Percentiles rank a stretch among this genome's conserved stretches.
Conservation (phyloP, 2,888 invertebrate genomes). For the Mesoligia furuncula region DNA sequence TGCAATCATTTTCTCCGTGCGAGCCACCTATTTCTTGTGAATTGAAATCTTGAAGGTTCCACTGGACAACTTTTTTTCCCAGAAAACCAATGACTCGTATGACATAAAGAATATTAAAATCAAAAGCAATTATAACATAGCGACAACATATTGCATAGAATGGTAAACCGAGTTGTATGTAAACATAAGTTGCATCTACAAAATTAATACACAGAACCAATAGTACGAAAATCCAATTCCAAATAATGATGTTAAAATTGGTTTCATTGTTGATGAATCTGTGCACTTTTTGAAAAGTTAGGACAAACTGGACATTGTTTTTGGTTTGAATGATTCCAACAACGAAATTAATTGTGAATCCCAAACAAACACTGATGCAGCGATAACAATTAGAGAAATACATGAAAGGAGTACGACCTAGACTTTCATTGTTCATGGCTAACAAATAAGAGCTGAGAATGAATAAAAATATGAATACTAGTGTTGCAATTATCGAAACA, state of each 20-base stretch:
- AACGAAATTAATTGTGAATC: conserved; percentile 26
- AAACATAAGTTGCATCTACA: not conserved
- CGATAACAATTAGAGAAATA: not conserved
- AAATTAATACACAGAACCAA: not conserved
- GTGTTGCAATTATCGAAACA: not conserved
- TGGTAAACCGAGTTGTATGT: not conserved
- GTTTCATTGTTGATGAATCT: conserved; percentile 16
- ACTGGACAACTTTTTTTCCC: conserved; percentile 17
- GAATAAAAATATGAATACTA: not conserved
- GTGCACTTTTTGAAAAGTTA: conserved; percentile 43
- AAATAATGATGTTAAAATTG: not conserved
- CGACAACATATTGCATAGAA: not conserved
- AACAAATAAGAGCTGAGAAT: not conserved
- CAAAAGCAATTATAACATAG: not conserved
- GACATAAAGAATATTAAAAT: conserved; percentile 7
- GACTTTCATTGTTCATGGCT: not conserved
- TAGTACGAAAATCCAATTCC: conserved; percentile 30
- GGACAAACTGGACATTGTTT: conserved; percentile 13
- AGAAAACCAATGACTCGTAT: conserved; percentile 5
- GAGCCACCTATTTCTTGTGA: not conserved
- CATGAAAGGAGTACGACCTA: not conserved
- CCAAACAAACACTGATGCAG: not conserved
- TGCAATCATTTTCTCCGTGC: not conserved
- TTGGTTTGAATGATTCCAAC: not conserved
- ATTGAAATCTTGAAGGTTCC: not conserved